Evolutionary conservation across 92 coral and sea anemone species (phyloP), one percentile per base, ranked within the genome.

Genomic region (Epizoanthus ramosus): DNA sequence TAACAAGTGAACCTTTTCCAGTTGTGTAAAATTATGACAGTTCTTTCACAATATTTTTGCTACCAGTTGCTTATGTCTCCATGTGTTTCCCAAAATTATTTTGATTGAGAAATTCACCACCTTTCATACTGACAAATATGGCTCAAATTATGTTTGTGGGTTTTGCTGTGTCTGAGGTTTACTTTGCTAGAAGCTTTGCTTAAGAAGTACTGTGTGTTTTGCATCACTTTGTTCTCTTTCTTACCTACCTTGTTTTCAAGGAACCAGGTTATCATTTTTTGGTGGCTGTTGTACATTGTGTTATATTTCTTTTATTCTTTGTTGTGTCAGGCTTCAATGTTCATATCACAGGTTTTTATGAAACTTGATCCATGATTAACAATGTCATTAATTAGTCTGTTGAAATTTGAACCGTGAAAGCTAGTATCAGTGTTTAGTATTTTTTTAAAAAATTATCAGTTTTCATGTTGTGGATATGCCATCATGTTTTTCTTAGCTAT

Each of bases 401-500:
- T 73, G 79, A 73, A 73, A 73, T 54, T 16, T 21, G 79, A 73
- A 23, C 79, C 64, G 24, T 25, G 41, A 73, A 47, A 56, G 19
- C 37, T 24, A 22, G 5, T 24, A 52, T 53, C 63, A 53, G 63
- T 56, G 50, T 23, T 24, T 31, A 15, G 22, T 52, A 17, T 15
- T 52, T 43, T 25, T 54, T 18, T 37, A 1, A 37, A 47, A 47
- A 47, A 47, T 8, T 8, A 8, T 47, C 54, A 47, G 54, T 47
- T 47, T 47, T 9, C 54, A 8, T 12, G 14, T 9, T 47, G 54
- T 47, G 54, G 54, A 0, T 73, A 1, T 2, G 19, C 14, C 14
- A 4, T 14, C 37, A 24, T 54, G 16, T 53, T 50, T 18, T 15
- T 52, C 31, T 54, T 73, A 45, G 54, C 45, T 13, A 12, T 28